Evolutionary conservation across 1,140 invertebrate species (phyloP).

Genomic region (Patella vulgata): DNA sequence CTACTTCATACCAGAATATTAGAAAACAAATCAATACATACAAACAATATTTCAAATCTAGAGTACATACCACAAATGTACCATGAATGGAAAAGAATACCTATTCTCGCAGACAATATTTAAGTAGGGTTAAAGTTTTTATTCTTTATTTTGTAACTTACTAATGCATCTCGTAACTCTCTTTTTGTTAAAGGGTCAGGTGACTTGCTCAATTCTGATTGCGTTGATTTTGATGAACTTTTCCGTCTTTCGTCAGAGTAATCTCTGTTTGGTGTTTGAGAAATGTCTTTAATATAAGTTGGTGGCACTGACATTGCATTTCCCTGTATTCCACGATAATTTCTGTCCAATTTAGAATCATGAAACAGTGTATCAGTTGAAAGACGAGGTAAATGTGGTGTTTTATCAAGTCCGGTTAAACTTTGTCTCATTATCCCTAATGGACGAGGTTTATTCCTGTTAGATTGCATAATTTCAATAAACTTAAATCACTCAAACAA

Average conservation of each 20-base stretch:
- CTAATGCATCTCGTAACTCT: constrained; percentile 28
- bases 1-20: too few relatives aligned
- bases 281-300: constrained; percentile 10
- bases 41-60: too few relatives aligned
- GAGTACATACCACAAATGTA: too few relatives aligned
- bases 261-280: not conserved
- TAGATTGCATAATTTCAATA: constrained; percentile 9
- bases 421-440: constrained; percentile 24
- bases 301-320: constrained; percentile 39
- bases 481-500: too few relatives aligned
- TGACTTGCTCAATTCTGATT: not conserved
- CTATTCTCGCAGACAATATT: too few relatives aligned
- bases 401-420: not conserved
- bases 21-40: too few relatives aligned
- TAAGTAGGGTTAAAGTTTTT: too few relatives aligned
- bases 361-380: constrained; percentile 1
- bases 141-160: constrained; percentile 19
- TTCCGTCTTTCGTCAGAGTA: too few relatives aligned
- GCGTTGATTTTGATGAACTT: not conserved
- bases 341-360: constrained; percentile 18
- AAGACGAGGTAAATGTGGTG: constrained; percentile 14
- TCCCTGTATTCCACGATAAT: constrained; percentile 40
- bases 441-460: constrained; percentile 21
- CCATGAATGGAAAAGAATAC: too few relatives aligned
- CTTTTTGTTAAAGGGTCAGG: constrained; percentile 21